Base-by-base conservation (phyloP, 2,797 vertebrate species). In the Capromys pilorides region DNA sequence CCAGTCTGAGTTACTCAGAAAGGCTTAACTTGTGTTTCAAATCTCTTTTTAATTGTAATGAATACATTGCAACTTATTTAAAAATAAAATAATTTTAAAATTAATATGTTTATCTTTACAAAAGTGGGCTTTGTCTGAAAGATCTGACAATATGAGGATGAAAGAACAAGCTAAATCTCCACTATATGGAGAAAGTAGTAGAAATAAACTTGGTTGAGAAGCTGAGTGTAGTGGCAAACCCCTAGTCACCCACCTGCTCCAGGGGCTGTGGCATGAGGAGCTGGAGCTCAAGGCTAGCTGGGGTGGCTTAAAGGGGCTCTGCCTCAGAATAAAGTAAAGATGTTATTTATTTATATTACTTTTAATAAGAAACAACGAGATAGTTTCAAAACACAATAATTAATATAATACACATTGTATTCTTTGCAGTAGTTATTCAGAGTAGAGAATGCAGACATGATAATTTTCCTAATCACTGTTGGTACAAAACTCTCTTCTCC, bases 61-160 rank as follows among this genome's bases (percentile, higher is more conserved):
- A 88, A 66, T 88, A 91, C 39, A 2, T 90, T 86, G 77, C 16
- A 94, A 85, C 80, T 85, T 93, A 77, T 71, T 86, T 78, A 33
- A 93, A 90, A 78, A 59, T 92, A 41, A 81, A 67, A 80, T 2
- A 33, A 39, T 9, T 78, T 88, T 8, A 81, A 90, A 83, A 59
- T 6, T 51, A 91, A 59, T 79, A n/a, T 36, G 28, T 89, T 12
- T 88, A 89, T 93, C 28, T 83, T 84, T 19, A 83, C 49, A 77
- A 71, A 83, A 75, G 57, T 62, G 31, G 12, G 31, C 86, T 77
- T 95, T 78, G 78, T 59, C 21, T 51, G 51, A 92, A 91, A 89
- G 51, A 4, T 2, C 36, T 93, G 4, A 26, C 19, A 94, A 28
- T 39, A 0, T 64, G 45, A 93, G 41, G 19, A 5, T 5, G 39